phyloP scores from a whole-genome alignment of 2,888 invertebrate species.

The Atethmia centrago region DNA sequence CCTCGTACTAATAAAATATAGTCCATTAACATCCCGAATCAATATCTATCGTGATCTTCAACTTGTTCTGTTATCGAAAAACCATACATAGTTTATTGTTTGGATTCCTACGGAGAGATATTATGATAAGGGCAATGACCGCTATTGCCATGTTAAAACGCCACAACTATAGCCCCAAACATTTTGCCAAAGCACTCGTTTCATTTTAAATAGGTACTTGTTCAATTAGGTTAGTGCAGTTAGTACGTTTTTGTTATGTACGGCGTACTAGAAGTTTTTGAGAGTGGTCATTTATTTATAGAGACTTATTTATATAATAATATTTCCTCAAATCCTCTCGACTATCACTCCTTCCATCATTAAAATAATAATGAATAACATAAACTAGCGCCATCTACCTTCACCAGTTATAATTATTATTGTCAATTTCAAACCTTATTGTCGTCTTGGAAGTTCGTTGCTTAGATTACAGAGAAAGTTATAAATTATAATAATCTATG shows the following conservation, averaged over 20 bases:
- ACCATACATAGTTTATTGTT: too few relatives aligned
- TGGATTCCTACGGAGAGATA: too few relatives aligned
- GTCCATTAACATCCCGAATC: too few relatives aligned
- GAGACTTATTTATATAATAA: not conserved
- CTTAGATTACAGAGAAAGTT: slow-evolving; percentile 59
- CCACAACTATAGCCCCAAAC: too few relatives aligned
- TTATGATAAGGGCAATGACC: too few relatives aligned
- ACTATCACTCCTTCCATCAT: not conserved
- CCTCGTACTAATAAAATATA: too few relatives aligned
- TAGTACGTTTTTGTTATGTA: not conserved
- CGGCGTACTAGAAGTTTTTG: not conserved
- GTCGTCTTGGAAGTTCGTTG: slow-evolving; percentile 68
- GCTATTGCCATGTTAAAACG: too few relatives aligned
- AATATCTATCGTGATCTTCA: too few relatives aligned
- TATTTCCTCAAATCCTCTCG: not conserved
- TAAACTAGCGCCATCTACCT: slow-evolving; percentile 61
- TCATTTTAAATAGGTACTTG: not conserved
- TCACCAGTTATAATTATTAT: slow-evolving; percentile 54
- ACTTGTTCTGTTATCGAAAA: too few relatives aligned
- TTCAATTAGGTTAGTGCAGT: too few relatives aligned
- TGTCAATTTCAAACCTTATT: slow-evolving; percentile 58
- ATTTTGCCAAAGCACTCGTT: not conserved
- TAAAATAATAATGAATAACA: not conserved
- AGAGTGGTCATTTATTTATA: not conserved
- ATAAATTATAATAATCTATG: slow-evolving; percentile 46